These are phyloP conservation scores for Hydropsyche betteni DNA, from an alignment of 2,888 invertebrate genomes.

Conservation along the genomic window DNA sequence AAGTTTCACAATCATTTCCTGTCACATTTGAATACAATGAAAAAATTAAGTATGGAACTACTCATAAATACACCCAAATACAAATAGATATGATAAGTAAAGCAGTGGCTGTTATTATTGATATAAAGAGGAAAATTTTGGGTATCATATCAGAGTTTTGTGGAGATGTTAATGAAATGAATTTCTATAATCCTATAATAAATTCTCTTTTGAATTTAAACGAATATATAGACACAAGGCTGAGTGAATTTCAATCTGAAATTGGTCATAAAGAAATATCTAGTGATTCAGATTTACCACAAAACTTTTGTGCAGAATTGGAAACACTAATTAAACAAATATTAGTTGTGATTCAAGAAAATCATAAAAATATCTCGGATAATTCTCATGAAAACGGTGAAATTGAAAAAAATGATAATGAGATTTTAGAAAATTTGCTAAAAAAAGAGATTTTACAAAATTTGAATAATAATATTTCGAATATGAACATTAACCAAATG, in stretches of 20 bases:
- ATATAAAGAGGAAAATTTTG: conserved; percentile 56
- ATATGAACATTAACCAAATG: conserved; percentile 67
- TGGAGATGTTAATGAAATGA: conserved; percentile 1
- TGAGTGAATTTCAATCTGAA: conserved; percentile 56
- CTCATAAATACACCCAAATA: conserved; percentile 56
- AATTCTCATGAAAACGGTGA: conserved; percentile 50
- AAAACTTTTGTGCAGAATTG: conserved; percentile 55
- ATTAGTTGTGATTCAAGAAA: conserved; percentile 68
- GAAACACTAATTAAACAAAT: conserved; percentile 65
- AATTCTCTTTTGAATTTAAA: conserved; percentile 57
- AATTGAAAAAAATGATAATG: conserved; percentile 57
- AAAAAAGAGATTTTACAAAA: conserved; percentile 72
- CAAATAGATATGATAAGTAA: conserved; percentile 59
- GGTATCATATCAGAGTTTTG: conserved; percentile 57
- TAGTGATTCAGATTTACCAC: background rate
- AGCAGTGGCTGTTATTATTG: conserved; percentile 56
- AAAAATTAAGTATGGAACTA: conserved; percentile 51
- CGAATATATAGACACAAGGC: conserved; percentile 56
- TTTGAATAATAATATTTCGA: conserved; percentile 68
- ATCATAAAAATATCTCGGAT: conserved; percentile 62
- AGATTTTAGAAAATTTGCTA: conserved; percentile 67
- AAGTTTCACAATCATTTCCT: conserved; percentile 57
- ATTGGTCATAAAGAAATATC: background rate
- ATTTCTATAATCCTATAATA: conserved; percentile 56
- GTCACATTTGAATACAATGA: conserved; percentile 55